Evolutionary conservation across 2,113 vertebrate species (phyloP).

Genomic region (Guaruba guarouba): DNA sequence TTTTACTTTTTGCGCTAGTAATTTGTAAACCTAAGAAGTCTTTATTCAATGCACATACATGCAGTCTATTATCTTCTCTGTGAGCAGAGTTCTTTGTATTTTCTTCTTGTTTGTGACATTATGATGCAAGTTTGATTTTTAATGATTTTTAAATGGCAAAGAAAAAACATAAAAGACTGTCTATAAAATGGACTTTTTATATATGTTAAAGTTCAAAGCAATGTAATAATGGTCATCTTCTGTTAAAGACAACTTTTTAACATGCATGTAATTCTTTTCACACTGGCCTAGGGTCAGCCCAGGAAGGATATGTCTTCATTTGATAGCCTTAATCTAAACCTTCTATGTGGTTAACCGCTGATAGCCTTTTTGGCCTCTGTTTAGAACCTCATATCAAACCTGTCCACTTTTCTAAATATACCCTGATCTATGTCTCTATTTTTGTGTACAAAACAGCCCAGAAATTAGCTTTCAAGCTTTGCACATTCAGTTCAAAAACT

Average conservation of each 20-base stretch:
- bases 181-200: background rate
- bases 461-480: slow-evolving; percentile 10
- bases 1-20: background rate
- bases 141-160: background rate
- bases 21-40: background rate
- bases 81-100: background rate
- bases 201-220: background rate
- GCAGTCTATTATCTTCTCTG: background rate
- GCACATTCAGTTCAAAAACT: background rate
- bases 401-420: slow-evolving; percentile 40
- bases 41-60: background rate
- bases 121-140: background rate
- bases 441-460: background rate
- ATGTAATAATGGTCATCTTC: background rate
- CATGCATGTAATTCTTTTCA: slow-evolving; percentile 18
- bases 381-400: slow-evolving; percentile 22
- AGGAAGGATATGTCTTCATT: background rate
- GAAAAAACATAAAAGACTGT: background rate
- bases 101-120: background rate
- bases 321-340: slow-evolving; percentile 44
- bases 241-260: background rate
- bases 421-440: background rate
- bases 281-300: background rate
- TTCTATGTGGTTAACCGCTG: slow-evolving; percentile 36
- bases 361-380: slow-evolving; percentile 20